phyloP scores from a whole-genome alignment of 37 sponge, comb jelly and placozoan species.

The Theonella swinhoei region DNA sequence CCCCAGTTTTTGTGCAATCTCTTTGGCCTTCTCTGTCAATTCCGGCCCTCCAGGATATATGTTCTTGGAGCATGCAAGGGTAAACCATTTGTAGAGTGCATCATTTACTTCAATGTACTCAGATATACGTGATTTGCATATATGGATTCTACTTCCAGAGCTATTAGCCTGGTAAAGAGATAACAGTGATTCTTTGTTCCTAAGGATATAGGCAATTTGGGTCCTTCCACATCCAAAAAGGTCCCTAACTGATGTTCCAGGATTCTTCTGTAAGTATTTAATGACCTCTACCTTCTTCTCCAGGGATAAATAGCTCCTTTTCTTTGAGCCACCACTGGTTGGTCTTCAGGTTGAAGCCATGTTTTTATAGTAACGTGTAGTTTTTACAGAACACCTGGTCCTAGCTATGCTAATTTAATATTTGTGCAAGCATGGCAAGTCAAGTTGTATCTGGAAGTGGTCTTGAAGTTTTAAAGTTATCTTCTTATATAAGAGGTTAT shows the following conservation, averaged over 20 bases:
- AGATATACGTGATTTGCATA: background rate
- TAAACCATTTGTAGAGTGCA: background rate
- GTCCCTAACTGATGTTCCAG: background rate
- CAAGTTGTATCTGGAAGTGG: background rate
- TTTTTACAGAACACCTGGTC: too few relatives aligned
- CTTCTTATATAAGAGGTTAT: conserved; percentile 15
- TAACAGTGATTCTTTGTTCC: background rate
- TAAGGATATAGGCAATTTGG: background rate
- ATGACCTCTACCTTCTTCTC: background rate
- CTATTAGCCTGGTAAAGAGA: background rate
- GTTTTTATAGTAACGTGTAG: too few relatives aligned
- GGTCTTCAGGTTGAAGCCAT: too few relatives aligned
- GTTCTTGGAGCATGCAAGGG: background rate
- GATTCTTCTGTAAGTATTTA: background rate
- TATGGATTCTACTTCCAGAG: background rate
- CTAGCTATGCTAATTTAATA: too few relatives aligned
- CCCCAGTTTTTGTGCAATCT: too few relatives aligned
- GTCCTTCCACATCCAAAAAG: background rate
- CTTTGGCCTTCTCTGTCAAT: background rate
- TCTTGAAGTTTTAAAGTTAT: background rate
- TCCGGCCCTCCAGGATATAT: background rate
- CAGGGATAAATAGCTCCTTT: background rate
- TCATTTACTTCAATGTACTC: background rate
- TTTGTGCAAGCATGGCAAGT: too few relatives aligned
- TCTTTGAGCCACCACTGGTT: too few relatives aligned